Evolutionary conservation across 2,888 invertebrate genomes (phyloP), one percentile per base, ranked within the genome.

Genomic region (Malthinus flaveolus): DNA sequence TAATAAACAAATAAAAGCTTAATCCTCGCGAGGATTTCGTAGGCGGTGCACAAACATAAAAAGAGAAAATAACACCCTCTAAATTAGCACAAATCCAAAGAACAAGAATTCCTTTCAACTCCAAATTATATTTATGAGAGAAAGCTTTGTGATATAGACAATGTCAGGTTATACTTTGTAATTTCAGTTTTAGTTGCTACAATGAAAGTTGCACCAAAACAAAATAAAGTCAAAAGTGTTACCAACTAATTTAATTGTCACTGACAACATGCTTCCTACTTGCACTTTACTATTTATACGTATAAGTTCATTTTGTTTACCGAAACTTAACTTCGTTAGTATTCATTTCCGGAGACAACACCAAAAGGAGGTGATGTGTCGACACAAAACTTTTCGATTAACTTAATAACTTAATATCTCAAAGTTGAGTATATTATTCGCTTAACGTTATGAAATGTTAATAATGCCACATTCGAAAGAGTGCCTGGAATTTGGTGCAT

Each of bases 161-260:
- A 54, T 57, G 35, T 47, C 47, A 51, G 48, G 32, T 48, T 52
- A 52, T 34, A 57, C 42, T 51, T 51, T 47, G 51, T 48, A 57
- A 57, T 57, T 57, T 52, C 57, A 54, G 47, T 54, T 54, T 36
- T 37, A 36, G 23, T 42, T 42, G 13, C 23, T n/a, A 42, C 39
- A 42, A 42, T 42, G 39, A 42, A 42, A 23, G 39, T 13, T 42
- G 32, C 32, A 45, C 45, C 32, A 54, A 45, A 49, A 44, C 52
- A 31, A 59, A 46, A 49, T 49, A 45, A 49, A 54, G 44, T 54
- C 49, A 49, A 49, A 23, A 54, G 42, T 54, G 58, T 49, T 59
- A 36, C 58, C 58, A 59, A 59, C 49, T 59, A 53, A 59, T 59
- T 59, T 59, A 59, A 59, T 59, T 59, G 58, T 59, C 58, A 45